phyloP scores from a whole-genome alignment of 1,140 invertebrate species.

The Monomorium pharaonis region DNA sequence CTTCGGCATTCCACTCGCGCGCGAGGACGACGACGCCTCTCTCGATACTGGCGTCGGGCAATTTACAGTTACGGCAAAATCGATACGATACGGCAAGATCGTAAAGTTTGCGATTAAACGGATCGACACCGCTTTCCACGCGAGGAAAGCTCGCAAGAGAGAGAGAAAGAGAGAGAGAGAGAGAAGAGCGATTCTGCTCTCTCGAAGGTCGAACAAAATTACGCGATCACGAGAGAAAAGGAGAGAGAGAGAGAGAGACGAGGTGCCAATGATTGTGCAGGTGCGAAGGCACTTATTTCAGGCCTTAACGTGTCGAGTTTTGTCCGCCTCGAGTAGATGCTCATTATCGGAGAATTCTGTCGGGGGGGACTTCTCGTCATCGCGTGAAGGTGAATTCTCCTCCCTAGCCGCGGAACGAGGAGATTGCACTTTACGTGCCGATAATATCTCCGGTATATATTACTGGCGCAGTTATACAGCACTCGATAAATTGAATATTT shows the following conservation, averaged over 20 bases:
- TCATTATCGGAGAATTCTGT: conserved; percentile 28
- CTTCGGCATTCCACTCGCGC: conserved; percentile 47
- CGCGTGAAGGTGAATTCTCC: conserved; percentile 30
- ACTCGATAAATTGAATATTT: conserved; percentile 22
- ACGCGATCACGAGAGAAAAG: background rate
- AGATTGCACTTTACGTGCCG: conserved; percentile 26
- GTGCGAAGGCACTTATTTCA: background rate
- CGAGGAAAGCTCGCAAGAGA: background rate
- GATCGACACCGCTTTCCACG: background rate
- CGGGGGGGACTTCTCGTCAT: background rate
- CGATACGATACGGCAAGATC: no score
- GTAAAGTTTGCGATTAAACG: background rate
- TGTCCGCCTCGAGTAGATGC: background rate
- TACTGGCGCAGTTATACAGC: background rate
- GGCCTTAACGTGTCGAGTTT: background rate
- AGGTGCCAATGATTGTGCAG: conserved; percentile 7
- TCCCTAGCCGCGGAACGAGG: background rate
- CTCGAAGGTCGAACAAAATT: conserved; percentile 33
- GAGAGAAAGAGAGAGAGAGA: background rate
- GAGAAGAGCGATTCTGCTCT: background rate
- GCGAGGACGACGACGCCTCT: conserved; percentile 44
- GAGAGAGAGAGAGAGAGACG: no score
- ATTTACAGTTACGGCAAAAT: conserved; percentile 51
- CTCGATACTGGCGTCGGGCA: background rate
- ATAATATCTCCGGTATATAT: conserved; percentile 17